phyloP scores from a whole-genome alignment of 2,888 invertebrate species.

The Rotaria socialis region DNA sequence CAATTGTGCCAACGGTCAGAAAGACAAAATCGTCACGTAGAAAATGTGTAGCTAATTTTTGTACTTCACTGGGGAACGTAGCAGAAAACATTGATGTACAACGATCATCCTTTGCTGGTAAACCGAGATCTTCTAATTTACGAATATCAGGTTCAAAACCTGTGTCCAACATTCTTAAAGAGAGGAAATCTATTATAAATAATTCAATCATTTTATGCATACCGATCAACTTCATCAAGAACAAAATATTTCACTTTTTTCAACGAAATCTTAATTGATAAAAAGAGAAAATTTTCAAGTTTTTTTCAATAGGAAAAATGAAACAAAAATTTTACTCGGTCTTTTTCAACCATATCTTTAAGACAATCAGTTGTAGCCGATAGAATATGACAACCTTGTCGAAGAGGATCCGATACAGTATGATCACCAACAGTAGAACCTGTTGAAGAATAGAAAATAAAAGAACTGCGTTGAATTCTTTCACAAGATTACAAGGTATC shows the following conservation, averaged over 20 bases:
- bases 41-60: slow-evolving; percentile 74
- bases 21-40: slow-evolving; percentile 73
- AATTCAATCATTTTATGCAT: background rate
- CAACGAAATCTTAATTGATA: background rate
- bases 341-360: slow-evolving; percentile 38
- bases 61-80: slow-evolving; percentile 71
- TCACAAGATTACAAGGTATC: background rate
- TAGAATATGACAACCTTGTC: slow-evolving; percentile 41
- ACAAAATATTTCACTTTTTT: slow-evolving; percentile 46
- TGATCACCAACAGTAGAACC: background rate
- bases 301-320: background rate
- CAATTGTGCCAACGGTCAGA: slow-evolving; percentile 81
- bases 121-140: slow-evolving; percentile 51
- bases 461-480: too few species aligned
- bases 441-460: background rate
- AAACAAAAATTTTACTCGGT: slow-evolving; percentile 25
- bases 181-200: background rate
- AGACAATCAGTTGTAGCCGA: slow-evolving; percentile 44
- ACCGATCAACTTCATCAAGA: slow-evolving; percentile 46
- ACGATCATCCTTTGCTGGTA: slow-evolving; percentile 55
- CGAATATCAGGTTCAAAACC: slow-evolving; percentile 64
- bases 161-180: slow-evolving; percentile 71
- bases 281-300: background rate
- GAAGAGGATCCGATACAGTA: background rate
- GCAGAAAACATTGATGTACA: slow-evolving; percentile 73